These are phyloP conservation scores for Pristionchus japonicus DNA, from an alignment of 2,888 invertebrate genomes.

Conservation along the genomic window DNA sequence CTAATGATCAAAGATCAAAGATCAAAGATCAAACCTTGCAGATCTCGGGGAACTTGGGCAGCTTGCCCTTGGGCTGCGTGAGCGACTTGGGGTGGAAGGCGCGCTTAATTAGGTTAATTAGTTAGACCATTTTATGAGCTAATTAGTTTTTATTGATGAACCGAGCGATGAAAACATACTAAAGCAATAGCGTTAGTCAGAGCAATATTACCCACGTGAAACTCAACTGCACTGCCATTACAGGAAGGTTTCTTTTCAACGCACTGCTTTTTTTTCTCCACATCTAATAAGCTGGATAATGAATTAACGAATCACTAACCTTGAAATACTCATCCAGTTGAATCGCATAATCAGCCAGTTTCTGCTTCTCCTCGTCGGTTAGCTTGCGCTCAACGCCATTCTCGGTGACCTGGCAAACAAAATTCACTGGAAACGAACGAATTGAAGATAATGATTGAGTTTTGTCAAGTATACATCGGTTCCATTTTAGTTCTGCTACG, in stretches of 20 bases:
- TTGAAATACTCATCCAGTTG: conserved; percentile 40
- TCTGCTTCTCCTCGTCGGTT: conserved; percentile 3
- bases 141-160: neutral
- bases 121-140: neutral
- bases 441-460: too few relatives aligned
- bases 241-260: too few relatives aligned
- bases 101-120: neutral
- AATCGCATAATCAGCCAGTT: conserved; percentile 22
- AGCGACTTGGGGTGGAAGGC: conserved; percentile 33
- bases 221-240: neutral
- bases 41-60: conserved; percentile 42
- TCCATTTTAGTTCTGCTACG: too few relatives aligned
- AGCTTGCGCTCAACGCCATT: conserved; percentile 1
- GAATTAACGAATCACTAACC: neutral
- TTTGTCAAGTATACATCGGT: too few relatives aligned
- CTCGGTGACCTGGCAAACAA: neutral
- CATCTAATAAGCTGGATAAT: neutral
- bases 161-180: too few relatives aligned
- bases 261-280: neutral
- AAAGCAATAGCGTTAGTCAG: too few relatives aligned
- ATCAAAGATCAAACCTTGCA: conserved; percentile 45
- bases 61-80: neutral
- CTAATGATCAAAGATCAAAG: too few relatives aligned
- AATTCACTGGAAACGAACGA: too few relatives aligned
- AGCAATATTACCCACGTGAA: neutral